Percentiles rank a stretch among this genome's conserved stretches.
phyloP scores from a whole-genome alignment of 2,797 vertebrate species.

The Steatocranus sp. region DNA sequence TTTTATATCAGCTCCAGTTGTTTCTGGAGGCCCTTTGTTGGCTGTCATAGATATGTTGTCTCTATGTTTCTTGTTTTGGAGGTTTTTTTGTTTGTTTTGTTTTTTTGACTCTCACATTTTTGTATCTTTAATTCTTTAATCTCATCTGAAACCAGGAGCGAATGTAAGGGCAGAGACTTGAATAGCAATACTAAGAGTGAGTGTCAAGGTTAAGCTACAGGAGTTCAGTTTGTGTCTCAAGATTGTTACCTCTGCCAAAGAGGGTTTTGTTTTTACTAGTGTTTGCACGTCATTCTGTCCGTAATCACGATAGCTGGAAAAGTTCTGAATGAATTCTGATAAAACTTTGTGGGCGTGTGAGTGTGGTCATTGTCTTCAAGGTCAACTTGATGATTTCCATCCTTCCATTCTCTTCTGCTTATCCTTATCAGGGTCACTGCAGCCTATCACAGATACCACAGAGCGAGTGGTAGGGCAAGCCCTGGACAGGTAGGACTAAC shows the following conservation, averaged over 20 bases:
- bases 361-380: background rate
- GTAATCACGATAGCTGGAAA: background rate
- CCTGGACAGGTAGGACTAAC: background rate
- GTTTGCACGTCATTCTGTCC: background rate
- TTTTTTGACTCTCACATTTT: background rate
- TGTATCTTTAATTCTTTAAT: background rate
- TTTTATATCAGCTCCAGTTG: background rate
- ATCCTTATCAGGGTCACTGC: background rate
- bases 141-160: background rate
- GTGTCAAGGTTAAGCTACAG: background rate
- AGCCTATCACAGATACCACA: background rate
- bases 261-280: background rate
- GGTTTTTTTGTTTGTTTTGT: accelerated
- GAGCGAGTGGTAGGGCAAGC: background rate
- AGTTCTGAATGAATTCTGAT: background rate
- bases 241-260: background rate
- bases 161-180: background rate
- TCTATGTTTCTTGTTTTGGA: background rate
- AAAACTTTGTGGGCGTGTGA: background rate
- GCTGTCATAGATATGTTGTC: background rate
- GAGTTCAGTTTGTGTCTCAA: background rate
- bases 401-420: background rate
- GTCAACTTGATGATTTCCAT: background rate
- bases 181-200: background rate
- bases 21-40: background rate